phyloP scores from a whole-genome alignment of 2,888 invertebrate genomes.

The Stenchaetothrips biformis region DNA sequence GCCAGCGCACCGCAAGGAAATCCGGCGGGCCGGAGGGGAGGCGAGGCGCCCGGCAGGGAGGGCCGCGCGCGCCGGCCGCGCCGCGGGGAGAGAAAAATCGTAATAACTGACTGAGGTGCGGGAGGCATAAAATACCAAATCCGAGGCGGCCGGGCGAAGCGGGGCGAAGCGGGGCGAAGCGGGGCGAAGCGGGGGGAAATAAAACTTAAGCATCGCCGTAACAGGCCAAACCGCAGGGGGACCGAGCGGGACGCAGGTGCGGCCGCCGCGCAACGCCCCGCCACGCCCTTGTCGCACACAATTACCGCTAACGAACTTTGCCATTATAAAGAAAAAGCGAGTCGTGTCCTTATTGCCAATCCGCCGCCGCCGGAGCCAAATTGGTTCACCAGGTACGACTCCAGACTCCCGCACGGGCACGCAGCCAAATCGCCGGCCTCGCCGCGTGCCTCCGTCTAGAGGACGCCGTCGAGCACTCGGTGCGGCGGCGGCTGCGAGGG shows the following conservation, averaged over 20 bases:
- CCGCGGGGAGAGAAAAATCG: conserved; percentile 1
- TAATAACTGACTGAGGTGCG: conserved; percentile 13
- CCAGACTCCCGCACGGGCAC: not conserved
- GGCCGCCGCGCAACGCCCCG: not conserved
- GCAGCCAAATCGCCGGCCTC: not conserved
- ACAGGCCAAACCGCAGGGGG: too few relatives aligned
- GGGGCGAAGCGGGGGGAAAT: not conserved
- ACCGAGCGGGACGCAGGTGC: not conserved
- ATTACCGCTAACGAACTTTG: not conserved
- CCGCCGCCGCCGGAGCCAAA: not conserved
- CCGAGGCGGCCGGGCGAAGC: not conserved
- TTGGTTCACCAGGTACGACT: not conserved
- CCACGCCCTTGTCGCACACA: not conserved
- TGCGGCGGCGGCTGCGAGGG: too few relatives aligned
- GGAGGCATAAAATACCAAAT: conserved; percentile 1
- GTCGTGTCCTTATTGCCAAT: not conserved
- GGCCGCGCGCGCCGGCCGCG: not conserved
- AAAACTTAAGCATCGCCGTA: not conserved
- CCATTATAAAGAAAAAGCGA: not conserved
- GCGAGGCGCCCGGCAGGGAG: not conserved
- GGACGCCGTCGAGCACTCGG: too few relatives aligned
- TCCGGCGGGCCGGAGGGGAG: not conserved
- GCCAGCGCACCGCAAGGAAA: conserved; percentile 10
- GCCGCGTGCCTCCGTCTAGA: not conserved
- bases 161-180: not conserved